A percentile compares a stretch with the other conserved stretches of the same genome.
These are phyloP conservation scores for Trichopoda pennipes DNA, from an alignment of 2,888 invertebrate species.

Conservation along the genomic window DNA sequence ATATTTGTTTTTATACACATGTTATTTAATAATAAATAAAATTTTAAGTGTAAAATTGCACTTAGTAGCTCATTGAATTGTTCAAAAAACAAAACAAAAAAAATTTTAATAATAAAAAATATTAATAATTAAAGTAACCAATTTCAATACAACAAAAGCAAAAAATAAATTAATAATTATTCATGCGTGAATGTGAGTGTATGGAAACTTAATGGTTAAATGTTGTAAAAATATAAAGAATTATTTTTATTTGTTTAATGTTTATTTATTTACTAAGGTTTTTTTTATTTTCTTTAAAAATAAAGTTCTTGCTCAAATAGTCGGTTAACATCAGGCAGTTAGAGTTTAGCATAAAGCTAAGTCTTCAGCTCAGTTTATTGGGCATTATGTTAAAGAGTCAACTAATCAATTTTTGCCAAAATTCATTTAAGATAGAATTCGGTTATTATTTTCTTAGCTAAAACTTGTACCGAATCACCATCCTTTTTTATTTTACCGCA, in stretches of 20 bases:
- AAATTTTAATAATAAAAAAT: not conserved
- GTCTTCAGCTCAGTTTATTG: no score
- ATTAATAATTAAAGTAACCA: not conserved
- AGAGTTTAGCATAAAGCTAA: no score
- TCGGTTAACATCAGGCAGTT: no score
- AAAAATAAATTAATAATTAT: not conserved
- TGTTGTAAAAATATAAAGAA: slow-evolving; percentile 27
- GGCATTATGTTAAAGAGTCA: no score
- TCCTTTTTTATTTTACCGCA: no score
- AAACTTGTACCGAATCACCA: no score
- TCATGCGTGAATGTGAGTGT: slow-evolving; percentile 41
- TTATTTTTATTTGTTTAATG: slow-evolving; percentile 32
- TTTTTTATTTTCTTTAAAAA: not conserved
- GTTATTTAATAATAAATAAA: not conserved
- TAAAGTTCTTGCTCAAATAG: no score
- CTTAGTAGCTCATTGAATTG: not conserved
- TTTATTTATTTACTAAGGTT: slow-evolving; percentile 16
- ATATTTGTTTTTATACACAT: slow-evolving; percentile 7
- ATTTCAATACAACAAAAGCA: not conserved
- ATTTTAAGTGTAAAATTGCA: slow-evolving; percentile 15
- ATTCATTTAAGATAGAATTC: no score
- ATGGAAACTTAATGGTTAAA: slow-evolving; percentile 24
- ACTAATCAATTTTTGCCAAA: no score
- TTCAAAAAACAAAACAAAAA: no score
- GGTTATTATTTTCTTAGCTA: no score